Percentiles rank a stretch among this genome's conserved stretches.
These are phyloP conservation scores for Chroicocephalus ridibundus DNA, from an alignment of 2,113 vertebrate species.

Conservation along the genomic window DNA sequence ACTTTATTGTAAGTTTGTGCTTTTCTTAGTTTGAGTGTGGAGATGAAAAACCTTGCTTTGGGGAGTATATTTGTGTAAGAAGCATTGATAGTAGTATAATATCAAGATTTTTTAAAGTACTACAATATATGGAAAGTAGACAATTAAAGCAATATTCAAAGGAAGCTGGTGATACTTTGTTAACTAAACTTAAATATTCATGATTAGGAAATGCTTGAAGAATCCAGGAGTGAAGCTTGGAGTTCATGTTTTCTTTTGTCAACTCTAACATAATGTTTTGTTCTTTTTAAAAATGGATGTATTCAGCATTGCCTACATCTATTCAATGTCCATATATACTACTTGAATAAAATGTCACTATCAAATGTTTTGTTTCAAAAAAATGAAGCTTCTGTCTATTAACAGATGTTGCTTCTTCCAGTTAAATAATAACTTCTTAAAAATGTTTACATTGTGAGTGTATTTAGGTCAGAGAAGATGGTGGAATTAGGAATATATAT, in stretches of 20 bases:
- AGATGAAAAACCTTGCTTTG: not conserved
- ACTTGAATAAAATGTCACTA: not conserved
- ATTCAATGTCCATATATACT: not conserved
- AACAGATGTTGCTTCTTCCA: not conserved
- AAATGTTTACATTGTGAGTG: not conserved
- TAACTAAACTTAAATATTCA: not conserved
- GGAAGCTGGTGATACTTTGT: not conserved
- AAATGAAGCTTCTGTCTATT: not conserved
- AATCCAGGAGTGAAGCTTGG: not conserved
- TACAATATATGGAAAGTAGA: not conserved
- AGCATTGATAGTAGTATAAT: not conserved
- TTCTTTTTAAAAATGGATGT: not conserved
- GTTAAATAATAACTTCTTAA: not conserved
- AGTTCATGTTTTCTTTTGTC: not conserved
- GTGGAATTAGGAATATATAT: not conserved
- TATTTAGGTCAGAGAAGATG: not conserved
- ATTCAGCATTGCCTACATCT: not conserved
- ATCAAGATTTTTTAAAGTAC: not conserved
- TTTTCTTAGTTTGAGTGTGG: not conserved
- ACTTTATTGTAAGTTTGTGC: not conserved
- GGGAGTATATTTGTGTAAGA: not conserved
- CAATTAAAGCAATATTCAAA: not conserved
- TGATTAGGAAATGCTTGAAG: not conserved
- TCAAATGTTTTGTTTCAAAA: not conserved
- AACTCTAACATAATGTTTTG: not conserved